Base-by-base conservation (phyloP, 2,113 vertebrate species). In the Propithecus coquereli region DNA sequence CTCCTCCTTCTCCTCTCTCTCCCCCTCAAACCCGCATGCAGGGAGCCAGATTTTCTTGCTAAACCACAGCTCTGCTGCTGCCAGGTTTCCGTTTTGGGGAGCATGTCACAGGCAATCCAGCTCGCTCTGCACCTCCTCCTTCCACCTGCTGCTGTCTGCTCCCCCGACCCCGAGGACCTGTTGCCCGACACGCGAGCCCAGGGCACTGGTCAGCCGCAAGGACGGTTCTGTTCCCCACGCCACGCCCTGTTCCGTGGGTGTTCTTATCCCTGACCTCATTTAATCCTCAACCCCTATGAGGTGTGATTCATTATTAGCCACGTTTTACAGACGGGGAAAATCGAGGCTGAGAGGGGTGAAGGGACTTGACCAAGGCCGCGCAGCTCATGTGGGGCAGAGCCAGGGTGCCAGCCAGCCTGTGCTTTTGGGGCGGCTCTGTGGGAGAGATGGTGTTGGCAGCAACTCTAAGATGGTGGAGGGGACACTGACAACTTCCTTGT, bases 401-500 rank as follows among this genome's bases (percentile, higher is more conserved):
- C 45, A 40, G 17, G 30, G 45, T 3, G 5, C 34, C 8, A 7
- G 52, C 71, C 34, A 1, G 6, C 3, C 76, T 57, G 37, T 11
- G 25, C 77, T 43, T 32, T 54, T 11, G 6, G 4, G 50, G 14
- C 27, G 20, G 50, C 30, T 71, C 11, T 77, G n/a, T 40, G 45
- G 0, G 57, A 79, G n/a, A 73, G n/a, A 25, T 0, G 0, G n/a
- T 8, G 23, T 13, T 16, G 70, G 30, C 6, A n/a, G 50, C 27
- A 3, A 0, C 12, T 50, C 63, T 6, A 10, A 22, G 47, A 4
- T 50, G 57, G 9, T 6, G 8, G 30, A 34, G 63, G 34, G 0
- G 14, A 27, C 1, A 27, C 34, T 23, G 37, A 25, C 1, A 11
- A 0, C 12, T n/a, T 65, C 30, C 59, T 25, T 25, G 43, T 7